A percentile compares a stretch with the other conserved stretches of the same genome.
These are phyloP conservation scores for Drosophila pseudoobscura DNA, from an alignment of 1,140 invertebrate genomes.

Conservation along the genomic window DNA sequence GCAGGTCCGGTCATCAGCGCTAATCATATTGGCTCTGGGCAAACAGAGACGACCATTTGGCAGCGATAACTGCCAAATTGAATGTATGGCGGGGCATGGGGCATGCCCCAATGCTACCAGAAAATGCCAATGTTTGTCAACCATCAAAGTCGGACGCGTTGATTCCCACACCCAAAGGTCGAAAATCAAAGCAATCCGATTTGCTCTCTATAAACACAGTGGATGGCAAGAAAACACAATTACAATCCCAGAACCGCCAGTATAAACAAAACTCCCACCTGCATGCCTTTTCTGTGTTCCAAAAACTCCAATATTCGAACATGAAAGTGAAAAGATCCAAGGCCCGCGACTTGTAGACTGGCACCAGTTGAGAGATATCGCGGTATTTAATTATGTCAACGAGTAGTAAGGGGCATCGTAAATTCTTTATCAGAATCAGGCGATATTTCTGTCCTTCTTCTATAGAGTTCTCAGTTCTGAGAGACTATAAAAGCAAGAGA, in stretches of 20 bases:
- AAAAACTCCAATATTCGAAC: too few relatives aligned
- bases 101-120: too few relatives aligned
- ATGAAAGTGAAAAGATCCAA: neutral
- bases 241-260: neutral
- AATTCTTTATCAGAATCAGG: too few relatives aligned
- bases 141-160: conserved; percentile 3
- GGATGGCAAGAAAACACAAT: neutral
- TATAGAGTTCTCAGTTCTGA: too few relatives aligned
- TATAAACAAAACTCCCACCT: conserved; percentile 28
- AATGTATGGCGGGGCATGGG: conserved; percentile 22
- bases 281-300: neutral
- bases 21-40: conserved; percentile 69
- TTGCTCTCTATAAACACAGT: too few relatives aligned
- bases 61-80: conserved; percentile 64
- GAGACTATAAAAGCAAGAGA: too few relatives aligned
- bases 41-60: conserved; percentile 51
- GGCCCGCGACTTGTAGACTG: too few relatives aligned
- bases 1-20: conserved; percentile 41
- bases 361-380: too few relatives aligned
- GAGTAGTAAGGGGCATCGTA: too few relatives aligned
- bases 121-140: too few relatives aligned
- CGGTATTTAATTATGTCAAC: too few relatives aligned
- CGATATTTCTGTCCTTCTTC: too few relatives aligned
- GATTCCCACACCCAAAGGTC: conserved; percentile 12
- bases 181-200: conserved; percentile 14